Base-by-base conservation (phyloP, 1,140 invertebrate species). In the Galleria mellonella region DNA sequence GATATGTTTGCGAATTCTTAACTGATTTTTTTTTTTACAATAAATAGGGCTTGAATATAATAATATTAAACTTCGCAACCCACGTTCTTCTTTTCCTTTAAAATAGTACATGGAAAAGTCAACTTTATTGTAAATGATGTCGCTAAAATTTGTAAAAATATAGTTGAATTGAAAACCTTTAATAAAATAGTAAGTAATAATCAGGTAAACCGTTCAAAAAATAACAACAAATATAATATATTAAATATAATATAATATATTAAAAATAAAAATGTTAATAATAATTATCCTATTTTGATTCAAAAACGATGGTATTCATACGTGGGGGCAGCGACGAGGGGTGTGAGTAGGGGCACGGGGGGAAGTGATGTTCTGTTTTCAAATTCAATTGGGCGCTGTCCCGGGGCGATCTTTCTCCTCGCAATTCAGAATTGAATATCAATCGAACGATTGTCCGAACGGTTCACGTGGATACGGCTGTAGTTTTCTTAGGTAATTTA, bases 381-480 rank as follows among this genome's bases (percentile, higher is more conserved):
- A 79, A 83, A 83, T 83, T 83, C 71, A 81, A 83, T 83, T 78
- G 74, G 62, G 60, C 69, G 59, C 62, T 73, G 75, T 79, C 79
- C 76, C 79, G 72, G 57, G 71, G 79, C 75, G 79, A 81, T 83
- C 76, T 79, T 81, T 76, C 72, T 72, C 63, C 56, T 59, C 57
- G 62, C 70, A 50, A 70, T 66, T 67, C 66, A 56, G 74, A 79
- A 83, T 83, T 81, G 79, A 83, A 83, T 83, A 83, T 81, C 74
- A 83, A 83, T 83, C 62, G 64, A 57, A 56, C 49, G 58, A 65
- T 68, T 60, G 47, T 52, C 43, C 54, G 60, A 55, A 51, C 35
- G 47, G 33, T 36, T 51, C 15, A 9, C 46, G 36, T 54, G 60
- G 60, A 67, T 41, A 63, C 57, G 31, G 23, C 40, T 2, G 11